Evolutionary conservation across 2,888 invertebrate species (phyloP).

Genomic region (Loripinus fragilis): DNA sequence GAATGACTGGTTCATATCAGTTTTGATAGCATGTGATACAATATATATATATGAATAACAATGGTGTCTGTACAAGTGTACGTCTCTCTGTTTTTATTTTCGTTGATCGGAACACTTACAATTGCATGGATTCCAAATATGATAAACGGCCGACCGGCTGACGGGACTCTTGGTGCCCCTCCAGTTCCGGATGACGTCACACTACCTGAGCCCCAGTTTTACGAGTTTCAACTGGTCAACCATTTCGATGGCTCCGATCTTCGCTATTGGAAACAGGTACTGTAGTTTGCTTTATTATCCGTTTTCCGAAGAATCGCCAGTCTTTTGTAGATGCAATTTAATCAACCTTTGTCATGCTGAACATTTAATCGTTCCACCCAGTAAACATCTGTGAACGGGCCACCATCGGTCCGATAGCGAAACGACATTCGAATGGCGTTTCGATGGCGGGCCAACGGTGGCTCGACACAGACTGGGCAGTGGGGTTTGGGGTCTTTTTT

Average conservation of each 20-base stretch:
- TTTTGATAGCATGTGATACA: background rate
- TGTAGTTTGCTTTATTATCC: no score
- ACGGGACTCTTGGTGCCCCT: slow-evolving; percentile 33
- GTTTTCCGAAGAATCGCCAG: no score
- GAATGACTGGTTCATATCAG: no score
- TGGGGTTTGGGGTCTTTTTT: no score
- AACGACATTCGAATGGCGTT: no score
- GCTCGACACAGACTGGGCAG: no score
- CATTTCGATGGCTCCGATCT: slow-evolving; percentile 90
- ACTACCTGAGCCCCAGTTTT: slow-evolving; percentile 85
- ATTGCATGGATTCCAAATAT: slow-evolving; percentile 25
- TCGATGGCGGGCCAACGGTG: no score
- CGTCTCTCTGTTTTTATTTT: background rate
- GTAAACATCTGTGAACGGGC: no score
- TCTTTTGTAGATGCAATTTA: no score
- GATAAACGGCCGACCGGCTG: slow-evolving; percentile 40
- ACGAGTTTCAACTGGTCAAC: slow-evolving; percentile 92
- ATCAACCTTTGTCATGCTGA: no score
- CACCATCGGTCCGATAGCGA: no score
- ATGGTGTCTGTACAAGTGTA: background rate
- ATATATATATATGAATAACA: background rate
- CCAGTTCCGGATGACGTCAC: background rate
- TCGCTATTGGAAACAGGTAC: slow-evolving; percentile 91
- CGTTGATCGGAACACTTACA: background rate
- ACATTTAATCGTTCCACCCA: no score